Base-by-base conservation (phyloP, 2,888 invertebrate genomes). In the Mesoligia furuncula region DNA sequence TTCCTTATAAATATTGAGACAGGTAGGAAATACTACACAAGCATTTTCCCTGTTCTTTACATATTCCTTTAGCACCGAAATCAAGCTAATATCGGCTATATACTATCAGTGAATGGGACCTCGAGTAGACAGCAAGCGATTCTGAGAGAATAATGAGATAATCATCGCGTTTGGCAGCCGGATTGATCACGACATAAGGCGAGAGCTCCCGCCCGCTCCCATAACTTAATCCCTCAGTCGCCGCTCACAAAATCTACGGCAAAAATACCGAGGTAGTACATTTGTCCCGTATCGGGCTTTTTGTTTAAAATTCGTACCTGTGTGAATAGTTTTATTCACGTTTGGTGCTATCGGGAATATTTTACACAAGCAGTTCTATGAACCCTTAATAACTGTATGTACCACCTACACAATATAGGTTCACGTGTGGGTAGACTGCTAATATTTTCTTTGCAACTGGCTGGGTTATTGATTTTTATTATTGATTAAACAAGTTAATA, bases 81-180 rank as follows among this genome's bases (percentile, higher is more conserved):
- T 57, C 70, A 67, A 71, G 54, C 61, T 67, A 67, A 67, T 84
- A 67, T 48, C 39, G 15, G 66, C 39, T 57, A 70, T 84, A 67
- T 61, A 80, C 69, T 51, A 78, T 62, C 59, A 61, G 61, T 24
- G 61, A 79, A 84, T 79, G 61, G 70, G 79, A 71, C 79, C 42
- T 59, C 80, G 61, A 71, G 66, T 67, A 80, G 84, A 84, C 65
- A 79, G 84, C 84, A 27, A 84, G 66, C 67, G 84, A 84, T 84
- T 84, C 70, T 84, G 57, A 39, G 80, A 84, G 80, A 81, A 79
- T 84, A 81, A 81, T 81, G 80, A 79, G 80, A 71, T 81, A 81
- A 81, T 81, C 80, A 84, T 81, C 80, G 70, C 39, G 79, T 84
- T 84, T 81, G 80, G 80, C 80, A 84, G 84, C 80, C 57, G 61